These are phyloP conservation scores for Mesorhabditis sp. DNA, from an alignment of 2,888 invertebrate genomes.

Conservation along the genomic window DNA sequence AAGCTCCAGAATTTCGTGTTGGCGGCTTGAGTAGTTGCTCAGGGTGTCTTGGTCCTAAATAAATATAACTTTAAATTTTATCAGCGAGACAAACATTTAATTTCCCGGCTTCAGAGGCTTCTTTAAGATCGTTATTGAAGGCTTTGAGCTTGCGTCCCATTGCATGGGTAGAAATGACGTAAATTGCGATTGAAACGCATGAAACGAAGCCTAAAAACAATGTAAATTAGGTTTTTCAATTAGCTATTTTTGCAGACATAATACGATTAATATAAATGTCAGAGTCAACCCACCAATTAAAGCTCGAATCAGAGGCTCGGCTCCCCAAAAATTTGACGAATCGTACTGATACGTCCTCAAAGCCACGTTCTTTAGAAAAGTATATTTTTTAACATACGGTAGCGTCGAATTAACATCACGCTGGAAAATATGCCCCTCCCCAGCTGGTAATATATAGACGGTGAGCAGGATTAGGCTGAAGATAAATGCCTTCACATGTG, in stretches of 20 bases:
- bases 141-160: neutral
- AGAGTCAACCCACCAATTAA: neutral
- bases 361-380: neutral
- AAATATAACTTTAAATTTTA: neutral
- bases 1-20: neutral
- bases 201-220: conserved; percentile 2
- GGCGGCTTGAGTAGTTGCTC: neutral
- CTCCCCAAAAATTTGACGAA: neutral
- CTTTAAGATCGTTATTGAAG: neutral
- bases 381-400: neutral
- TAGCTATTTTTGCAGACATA: too few relatives aligned
- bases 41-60: neutral
- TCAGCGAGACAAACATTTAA: neutral
- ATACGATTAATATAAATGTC: too few relatives aligned
- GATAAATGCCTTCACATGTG: neutral
- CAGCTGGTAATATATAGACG: neutral
- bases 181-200: conserved; percentile 1
- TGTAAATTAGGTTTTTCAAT: neutral
- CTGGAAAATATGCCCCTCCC: neutral
- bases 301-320: neutral
- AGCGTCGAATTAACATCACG: neutral
- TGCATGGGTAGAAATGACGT: conserved; percentile 1
- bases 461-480: neutral
- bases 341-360: neutral
- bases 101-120: conserved; percentile 2